These are phyloP conservation scores for Collichthys lucidus DNA, from an alignment of 2,113 vertebrate genomes.

Conservation along the genomic window DNA sequence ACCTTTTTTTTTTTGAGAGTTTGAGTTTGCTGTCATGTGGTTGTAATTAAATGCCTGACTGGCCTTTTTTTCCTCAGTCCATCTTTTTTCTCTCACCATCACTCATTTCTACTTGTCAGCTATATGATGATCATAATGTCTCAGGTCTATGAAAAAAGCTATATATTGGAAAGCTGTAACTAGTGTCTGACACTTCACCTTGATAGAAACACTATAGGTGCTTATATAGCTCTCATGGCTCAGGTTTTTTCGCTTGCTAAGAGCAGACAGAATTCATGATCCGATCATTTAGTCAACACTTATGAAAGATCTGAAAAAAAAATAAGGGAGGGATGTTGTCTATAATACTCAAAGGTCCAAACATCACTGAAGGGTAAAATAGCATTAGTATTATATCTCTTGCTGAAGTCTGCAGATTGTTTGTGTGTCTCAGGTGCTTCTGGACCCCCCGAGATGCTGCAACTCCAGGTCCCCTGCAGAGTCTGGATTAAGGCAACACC, in stretches of 20 bases:
- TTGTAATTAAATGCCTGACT: slow-evolving; percentile 50
- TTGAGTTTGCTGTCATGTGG: slow-evolving; percentile 41
- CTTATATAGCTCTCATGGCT: background rate
- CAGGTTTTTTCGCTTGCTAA: background rate
- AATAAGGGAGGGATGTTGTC: background rate
- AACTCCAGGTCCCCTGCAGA: slow-evolving; percentile 1
- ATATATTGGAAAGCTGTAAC: slow-evolving; percentile 12
- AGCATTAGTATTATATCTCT: slow-evolving; percentile 19
- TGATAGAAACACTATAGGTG: background rate
- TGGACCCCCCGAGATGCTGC: slow-evolving; percentile 6
- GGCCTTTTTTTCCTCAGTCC: slow-evolving; percentile 16
- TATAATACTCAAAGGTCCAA: background rate
- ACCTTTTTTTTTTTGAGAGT: background rate
- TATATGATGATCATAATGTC: slow-evolving; percentile 1
- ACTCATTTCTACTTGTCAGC: background rate
- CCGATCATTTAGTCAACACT: background rate
- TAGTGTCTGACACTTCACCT: slow-evolving; percentile 8
- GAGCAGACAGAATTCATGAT: background rate
- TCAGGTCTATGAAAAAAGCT: background rate
- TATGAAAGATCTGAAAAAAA: slow-evolving; percentile 8
- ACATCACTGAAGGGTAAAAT: slow-evolving; percentile 33
- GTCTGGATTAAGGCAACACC: slow-evolving; percentile 9
- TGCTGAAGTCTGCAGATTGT: slow-evolving; percentile 38
- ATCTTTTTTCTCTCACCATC: background rate
- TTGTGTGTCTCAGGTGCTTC: slow-evolving; percentile 12